A percentile compares a stretch with the other conserved stretches of the same genome.
These are phyloP conservation scores for Chloromyia formosa DNA, from an alignment of 2,888 invertebrate genomes.

Conservation along the genomic window DNA sequence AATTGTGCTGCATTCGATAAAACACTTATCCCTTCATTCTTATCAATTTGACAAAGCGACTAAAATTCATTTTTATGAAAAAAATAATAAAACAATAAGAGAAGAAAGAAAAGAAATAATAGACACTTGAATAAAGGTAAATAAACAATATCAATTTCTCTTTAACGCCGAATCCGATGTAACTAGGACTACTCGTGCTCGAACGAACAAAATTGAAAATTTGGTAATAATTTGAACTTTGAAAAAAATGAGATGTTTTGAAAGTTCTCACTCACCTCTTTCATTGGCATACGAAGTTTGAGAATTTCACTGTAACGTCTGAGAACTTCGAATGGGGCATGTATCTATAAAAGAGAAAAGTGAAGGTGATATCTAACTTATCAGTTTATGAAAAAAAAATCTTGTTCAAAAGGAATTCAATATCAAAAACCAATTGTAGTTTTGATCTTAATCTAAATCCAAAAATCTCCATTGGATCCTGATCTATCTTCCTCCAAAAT, in stretches of 20 bases:
- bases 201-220: background rate
- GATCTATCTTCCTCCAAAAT: too few relatives aligned
- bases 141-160: background rate
- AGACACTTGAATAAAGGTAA: constrained; percentile 45
- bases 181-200: background rate
- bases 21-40: constrained; percentile 70
- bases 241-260: background rate
- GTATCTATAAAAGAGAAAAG: constrained; percentile 78
- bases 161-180: background rate
- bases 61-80: constrained; percentile 60
- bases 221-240: background rate
- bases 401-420: too few relatives aligned
- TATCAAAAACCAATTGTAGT: too few relatives aligned
- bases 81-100: constrained; percentile 33
- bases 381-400: background rate
- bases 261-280: constrained; percentile 65
- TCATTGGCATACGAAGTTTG: constrained; percentile 94
- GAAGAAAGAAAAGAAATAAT: background rate
- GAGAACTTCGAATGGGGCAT: constrained; percentile 84
- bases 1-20: constrained; percentile 73
- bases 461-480: too few relatives aligned
- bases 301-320: constrained; percentile 90
- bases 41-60: constrained; percentile 72
- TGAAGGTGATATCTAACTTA: background rate
- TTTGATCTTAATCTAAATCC: too few relatives aligned